Conservation (phyloP, 1,140 invertebrate species). For the Brachionus asplanchnoidis region DNA sequence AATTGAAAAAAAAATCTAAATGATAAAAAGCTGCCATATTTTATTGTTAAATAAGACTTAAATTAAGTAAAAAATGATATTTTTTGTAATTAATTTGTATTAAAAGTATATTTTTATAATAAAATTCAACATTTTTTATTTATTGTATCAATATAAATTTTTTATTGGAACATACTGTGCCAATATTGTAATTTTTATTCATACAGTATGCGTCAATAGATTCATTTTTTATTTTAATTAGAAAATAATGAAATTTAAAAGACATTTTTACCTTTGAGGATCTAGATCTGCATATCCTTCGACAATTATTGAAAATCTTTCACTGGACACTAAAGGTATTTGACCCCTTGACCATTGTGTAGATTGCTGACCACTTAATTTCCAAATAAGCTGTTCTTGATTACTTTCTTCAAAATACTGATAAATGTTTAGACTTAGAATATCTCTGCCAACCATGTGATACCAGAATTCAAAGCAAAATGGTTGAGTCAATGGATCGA, state of each 20-base stretch:
- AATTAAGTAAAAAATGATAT: no score
- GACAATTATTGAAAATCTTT: slow-evolving; percentile 46
- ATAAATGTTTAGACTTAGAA: slow-evolving; percentile 24
- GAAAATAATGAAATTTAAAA: no score
- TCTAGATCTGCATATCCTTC: slow-evolving; percentile 46
- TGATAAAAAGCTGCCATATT: no score
- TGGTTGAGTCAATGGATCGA: slow-evolving; percentile 45
- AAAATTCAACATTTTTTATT: no score
- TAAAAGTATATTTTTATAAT: no score
- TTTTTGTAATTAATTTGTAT: no score
- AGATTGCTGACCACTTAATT: slow-evolving; percentile 15
- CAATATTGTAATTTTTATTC: no score
- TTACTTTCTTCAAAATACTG: not conserved
- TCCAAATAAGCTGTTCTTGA: slow-evolving; percentile 22
- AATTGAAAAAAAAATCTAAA: no score
- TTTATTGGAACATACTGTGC: no score
- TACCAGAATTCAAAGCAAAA: slow-evolving; percentile 42
- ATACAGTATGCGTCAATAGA: no score
- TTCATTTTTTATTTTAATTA: not conserved
- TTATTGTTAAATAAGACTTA: no score
- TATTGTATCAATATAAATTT: no score
- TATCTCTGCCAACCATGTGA: slow-evolving; percentile 16
- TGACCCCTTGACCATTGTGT: slow-evolving; percentile 36
- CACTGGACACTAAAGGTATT: not conserved
- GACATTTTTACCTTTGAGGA: not conserved